Evolutionary conservation across 2,888 invertebrate species (phyloP).

Genomic region (Melanargia galathea): DNA sequence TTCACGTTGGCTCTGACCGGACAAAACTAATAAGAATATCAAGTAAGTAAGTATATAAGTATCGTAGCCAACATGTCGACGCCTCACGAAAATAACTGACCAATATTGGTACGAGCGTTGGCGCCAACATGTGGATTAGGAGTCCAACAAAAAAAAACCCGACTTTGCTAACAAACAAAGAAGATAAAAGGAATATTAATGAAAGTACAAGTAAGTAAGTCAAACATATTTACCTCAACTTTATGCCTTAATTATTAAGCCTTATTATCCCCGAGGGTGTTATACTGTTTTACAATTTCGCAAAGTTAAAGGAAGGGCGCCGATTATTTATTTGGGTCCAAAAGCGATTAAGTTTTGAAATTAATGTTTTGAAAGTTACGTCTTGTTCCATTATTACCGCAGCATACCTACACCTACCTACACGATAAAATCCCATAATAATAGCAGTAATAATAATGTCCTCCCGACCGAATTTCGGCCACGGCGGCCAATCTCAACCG

Average conservation of each 20-base stretch:
- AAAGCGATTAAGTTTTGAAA: slow-evolving; percentile 13
- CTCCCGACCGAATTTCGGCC: no score
- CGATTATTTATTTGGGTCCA: slow-evolving; percentile 15
- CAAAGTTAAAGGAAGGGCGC: slow-evolving; percentile 17
- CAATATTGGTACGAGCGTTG: no score
- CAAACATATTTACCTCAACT: slow-evolving; percentile 24
- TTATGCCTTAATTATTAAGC: slow-evolving; percentile 20
- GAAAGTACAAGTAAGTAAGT: slow-evolving; percentile 15
- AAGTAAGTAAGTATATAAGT: no score
- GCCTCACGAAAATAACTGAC: no score
- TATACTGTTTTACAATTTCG: slow-evolving; percentile 27
- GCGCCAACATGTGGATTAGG: no score
- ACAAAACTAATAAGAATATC: no score
- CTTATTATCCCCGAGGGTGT: slow-evolving; percentile 22
- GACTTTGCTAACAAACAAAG: background rate
- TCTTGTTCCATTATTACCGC: background rate
- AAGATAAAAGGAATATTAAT: slow-evolving; percentile 2
- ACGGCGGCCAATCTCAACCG: no score
- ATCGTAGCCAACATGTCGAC: no score
- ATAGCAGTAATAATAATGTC: no score
- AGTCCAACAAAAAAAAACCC: background rate
- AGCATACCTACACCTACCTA: background rate
- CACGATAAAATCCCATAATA: no score
- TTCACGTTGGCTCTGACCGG: no score
- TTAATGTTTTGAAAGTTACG: background rate